Evolutionary conservation across 1,140 invertebrate genomes (phyloP), one percentile per base, ranked within the genome.

Genomic region (Diploscapter pachys): DNA sequence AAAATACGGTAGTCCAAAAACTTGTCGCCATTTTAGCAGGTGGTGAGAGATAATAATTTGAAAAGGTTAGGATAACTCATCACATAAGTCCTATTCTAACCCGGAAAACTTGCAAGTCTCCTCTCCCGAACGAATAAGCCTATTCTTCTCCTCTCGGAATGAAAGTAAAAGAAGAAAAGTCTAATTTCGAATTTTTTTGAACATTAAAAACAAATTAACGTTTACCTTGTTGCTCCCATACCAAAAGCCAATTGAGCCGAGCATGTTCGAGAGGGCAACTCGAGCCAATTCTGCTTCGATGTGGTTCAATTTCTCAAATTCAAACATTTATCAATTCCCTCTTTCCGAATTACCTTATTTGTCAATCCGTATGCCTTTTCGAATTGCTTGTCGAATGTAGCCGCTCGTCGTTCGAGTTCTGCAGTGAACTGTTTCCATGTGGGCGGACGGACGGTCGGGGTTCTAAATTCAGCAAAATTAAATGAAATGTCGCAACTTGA

Each of bases 191-290:
- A 31, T 31, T 31, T 31, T 31, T 31, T 8, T 69, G 8, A 49
- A 8, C 51, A 65, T 31, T 56, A 66, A 3, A 5, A 73, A 31
- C 9, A 31, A 49, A 56, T 65, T 62, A 52, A 67, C 52, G 11
- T 66, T 90, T 0, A 99, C 96, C 59, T 91, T 87, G 0, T 95
- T 93, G 3, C 91, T 89, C 3, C 96, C 96, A 87, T 96, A 93
- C 87, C 98, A 98, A 86, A 98, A 98, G 0, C 95, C 96, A 75
- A 99, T 92, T 2, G 95, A 92, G 2, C 96, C 96, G 8, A 99
- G 81, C 90, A 98, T 91, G 87, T 98, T 99, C 69, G 95, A 96
- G 50, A 99, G 87, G 0, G 92, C 92, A 72, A 93, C 90, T 86
- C 93, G 91, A 0, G 94, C 95, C 88, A 96, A 93, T 4, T 87